Evolutionary conservation across 2,888 invertebrate species (phyloP).

Genomic region (Netelia fuscicornis): DNA sequence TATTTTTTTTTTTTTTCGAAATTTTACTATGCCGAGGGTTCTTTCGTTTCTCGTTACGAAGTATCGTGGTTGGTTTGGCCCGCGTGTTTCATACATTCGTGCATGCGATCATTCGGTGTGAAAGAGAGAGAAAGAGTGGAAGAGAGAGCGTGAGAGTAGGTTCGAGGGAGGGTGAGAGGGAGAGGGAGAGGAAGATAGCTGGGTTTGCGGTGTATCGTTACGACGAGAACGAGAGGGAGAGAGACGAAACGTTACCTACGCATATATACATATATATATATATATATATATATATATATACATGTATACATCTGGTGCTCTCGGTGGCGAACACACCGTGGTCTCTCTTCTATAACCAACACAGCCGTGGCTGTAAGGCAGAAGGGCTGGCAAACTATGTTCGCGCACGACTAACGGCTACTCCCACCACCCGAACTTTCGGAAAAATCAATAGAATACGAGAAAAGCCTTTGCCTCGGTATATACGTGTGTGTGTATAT

Average conservation of each 20-base stretch:
- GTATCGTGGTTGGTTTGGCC: slow-evolving; percentile 57
- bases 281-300: slow-evolving; percentile 50
- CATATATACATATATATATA: slow-evolving; percentile 63
- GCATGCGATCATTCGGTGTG: slow-evolving; percentile 56
- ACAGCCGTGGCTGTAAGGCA: slow-evolving; percentile 60
- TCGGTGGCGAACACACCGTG: slow-evolving; percentile 65
- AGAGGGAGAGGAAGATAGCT: slow-evolving; percentile 55
- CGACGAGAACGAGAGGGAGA: slow-evolving; percentile 4
- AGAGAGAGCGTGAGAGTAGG: slow-evolving; percentile 59
- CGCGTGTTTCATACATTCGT: slow-evolving; percentile 57
- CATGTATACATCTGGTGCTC: slow-evolving; percentile 53
- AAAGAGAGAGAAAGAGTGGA: slow-evolving; percentile 36
- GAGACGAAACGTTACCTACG: slow-evolving; percentile 63
- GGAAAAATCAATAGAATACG: slow-evolving; percentile 89
- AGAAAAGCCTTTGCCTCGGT: slow-evolving; percentile 82
- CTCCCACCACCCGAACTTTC: slow-evolving; percentile 85
- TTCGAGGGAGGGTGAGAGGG: slow-evolving; percentile 53
- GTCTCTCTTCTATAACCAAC: slow-evolving; percentile 62
- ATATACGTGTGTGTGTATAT: background rate
- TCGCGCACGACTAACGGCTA: slow-evolving; percentile 77
- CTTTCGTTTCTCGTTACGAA: slow-evolving; percentile 14
- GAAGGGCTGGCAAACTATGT: slow-evolving; percentile 64
- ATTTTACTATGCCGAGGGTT: slow-evolving; percentile 28
- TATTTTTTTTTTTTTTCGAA: background rate
- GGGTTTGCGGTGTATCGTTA: slow-evolving; percentile 26